Evolutionary conservation across 2,113 vertebrate genomes (phyloP).

Genomic region (Mormoops blainvillei): DNA sequence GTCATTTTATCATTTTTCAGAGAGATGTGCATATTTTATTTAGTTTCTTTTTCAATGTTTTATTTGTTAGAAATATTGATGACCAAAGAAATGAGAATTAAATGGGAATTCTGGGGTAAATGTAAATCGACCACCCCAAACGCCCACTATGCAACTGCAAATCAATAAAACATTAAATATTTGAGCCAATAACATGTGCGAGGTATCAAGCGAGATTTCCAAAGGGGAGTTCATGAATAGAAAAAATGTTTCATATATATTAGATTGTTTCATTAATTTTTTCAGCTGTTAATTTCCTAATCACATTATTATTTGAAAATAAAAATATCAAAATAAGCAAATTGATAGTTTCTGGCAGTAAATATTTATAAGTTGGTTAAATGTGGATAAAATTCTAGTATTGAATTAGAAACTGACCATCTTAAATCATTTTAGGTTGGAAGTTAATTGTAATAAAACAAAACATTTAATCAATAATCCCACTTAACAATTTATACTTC

Average conservation of each 20-base stretch:
- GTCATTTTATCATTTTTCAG: not conserved
- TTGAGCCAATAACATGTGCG: not conserved
- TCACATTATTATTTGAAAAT: not conserved
- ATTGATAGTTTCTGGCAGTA: not conserved
- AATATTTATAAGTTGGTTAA: not conserved
- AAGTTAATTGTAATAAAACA: constrained; percentile 1
- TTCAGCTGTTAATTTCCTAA: not conserved
- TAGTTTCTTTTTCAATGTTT: not conserved
- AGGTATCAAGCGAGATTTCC: not conserved
- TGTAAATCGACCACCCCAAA: not conserved
- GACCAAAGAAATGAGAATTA: not conserved
- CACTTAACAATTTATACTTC: not conserved
- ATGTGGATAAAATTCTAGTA: not conserved
- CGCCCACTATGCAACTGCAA: not conserved
- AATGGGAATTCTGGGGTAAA: not conserved
- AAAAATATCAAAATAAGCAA: not conserved
- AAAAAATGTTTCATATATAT: not conserved
- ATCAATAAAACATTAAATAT: not conserved
- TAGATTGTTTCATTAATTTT: not conserved
- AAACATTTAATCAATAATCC: not conserved
- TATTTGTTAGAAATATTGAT: not conserved
- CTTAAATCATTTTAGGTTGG: not conserved
- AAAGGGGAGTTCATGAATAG: not conserved
- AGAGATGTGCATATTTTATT: not conserved
- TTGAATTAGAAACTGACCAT: not conserved